Evolutionary conservation across 2,797 vertebrate species (phyloP).

Genomic region (Synaphobranchus kaupii): DNA sequence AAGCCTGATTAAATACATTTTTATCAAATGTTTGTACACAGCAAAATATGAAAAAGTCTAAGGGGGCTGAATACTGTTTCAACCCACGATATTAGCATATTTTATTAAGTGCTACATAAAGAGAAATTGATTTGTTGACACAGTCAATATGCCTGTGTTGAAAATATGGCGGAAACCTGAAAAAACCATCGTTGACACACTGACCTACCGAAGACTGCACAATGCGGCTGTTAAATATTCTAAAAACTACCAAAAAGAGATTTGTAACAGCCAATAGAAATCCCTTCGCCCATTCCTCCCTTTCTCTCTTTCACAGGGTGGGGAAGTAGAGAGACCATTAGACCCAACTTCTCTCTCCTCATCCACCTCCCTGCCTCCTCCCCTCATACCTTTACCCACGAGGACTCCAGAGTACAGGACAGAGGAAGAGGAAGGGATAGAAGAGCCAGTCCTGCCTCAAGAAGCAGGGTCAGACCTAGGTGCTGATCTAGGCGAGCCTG

Average conservation of each 20-base stretch:
- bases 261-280: background rate
- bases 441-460: conserved; percentile 67
- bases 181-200: background rate
- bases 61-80: no score
- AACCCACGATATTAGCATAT: no score
- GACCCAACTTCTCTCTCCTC: conserved; percentile 57
- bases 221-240: background rate
- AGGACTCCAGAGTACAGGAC: conserved; percentile 54
- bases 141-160: background rate
- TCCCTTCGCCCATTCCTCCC: background rate
- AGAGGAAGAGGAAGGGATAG: conserved; percentile 72
- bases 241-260: background rate
- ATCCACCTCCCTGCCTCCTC: conserved; percentile 73
- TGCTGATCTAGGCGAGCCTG: conserved; percentile 61
- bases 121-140: background rate
- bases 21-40: no score
- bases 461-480: conserved; percentile 58
- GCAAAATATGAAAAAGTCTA: no score
- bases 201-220: background rate
- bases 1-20: no score
- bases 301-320: conserved; percentile 67
- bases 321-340: conserved; percentile 75
- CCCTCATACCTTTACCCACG: conserved; percentile 81
- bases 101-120: background rate
- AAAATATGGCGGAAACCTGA: background rate